Base-by-base conservation (phyloP, 2,888 invertebrate species). In the Machimus rusticus region DNA sequence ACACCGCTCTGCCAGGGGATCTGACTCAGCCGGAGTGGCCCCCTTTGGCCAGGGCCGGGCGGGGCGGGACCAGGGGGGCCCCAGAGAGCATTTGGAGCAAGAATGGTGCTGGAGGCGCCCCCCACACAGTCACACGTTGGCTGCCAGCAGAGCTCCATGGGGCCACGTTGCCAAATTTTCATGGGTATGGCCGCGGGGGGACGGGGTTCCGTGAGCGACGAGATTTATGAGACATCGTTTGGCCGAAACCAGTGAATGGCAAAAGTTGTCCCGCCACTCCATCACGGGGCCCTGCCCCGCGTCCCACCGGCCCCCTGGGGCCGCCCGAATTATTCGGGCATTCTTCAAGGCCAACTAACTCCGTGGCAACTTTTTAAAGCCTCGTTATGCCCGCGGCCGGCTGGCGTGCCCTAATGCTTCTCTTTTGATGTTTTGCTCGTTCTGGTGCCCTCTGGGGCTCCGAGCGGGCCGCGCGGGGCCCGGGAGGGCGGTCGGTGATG, bases 221-320 rank as follows among this genome's bases (percentile, higher is more conserved):
- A 51, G 79, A 79, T 79, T 79, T 79, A 79, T 79, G 79, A 79
- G 46, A 79, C 79, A 51, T 79, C 39, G 51, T 79, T 46, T 79
- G 79, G 79, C 79, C 51, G 51, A 51, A 79, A 79, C 79, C 79
- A 79, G 79, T 79, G 79, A 79, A 79, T 79, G 79, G 79, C 79
- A 79, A 79, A 79, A 79, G 79, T 79, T 51, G 79, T 79, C 79
- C 79, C 79, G 79, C 43, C 51, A 31, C 51, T 66, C 66, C 66
- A 66, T 66, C 66, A 66, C 23, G 66, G 66, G n/a, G 14, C 23
- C 28, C 66, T 66, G 66, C 51, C 12, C 79, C 79, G 28, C 78
- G n/a, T 19, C 51, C 12, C 46, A 9, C 31, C 46, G 2, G 37
- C 14, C 79, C 46, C n/a, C 51, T 16, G 14, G 43, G 43, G 12